A percentile compares a stretch with the other conserved stretches of the same genome.
phyloP scores from a whole-genome alignment of 1,140 invertebrate genomes.

The Cardiocondyla obscurior region DNA sequence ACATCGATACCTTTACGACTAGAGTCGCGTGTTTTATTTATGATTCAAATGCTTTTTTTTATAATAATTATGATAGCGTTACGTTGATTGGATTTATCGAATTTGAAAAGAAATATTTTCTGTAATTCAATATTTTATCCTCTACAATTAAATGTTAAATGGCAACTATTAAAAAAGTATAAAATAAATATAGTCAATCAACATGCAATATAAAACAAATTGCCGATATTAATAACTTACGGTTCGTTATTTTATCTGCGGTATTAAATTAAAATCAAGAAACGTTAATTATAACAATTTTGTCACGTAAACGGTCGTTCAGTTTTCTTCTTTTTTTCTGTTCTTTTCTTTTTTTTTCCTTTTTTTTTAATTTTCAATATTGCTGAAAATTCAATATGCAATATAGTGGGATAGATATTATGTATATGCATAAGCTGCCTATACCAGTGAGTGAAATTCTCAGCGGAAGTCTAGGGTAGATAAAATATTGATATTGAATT shows the following conservation, averaged over 20 bases:
- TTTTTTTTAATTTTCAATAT: slow-evolving; percentile 16
- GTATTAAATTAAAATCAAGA: not conserved
- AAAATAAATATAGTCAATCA: not conserved
- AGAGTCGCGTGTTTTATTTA: not conserved
- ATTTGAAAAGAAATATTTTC: not conserved
- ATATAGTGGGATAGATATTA: not conserved
- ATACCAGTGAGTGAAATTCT: not conserved
- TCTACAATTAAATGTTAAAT: not conserved
- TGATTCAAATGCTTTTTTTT: too few species aligned
- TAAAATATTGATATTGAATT: not conserved
- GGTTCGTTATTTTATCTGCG: not conserved
- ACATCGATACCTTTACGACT: not conserved
- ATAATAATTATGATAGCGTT: too few species aligned
- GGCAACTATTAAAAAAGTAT: slow-evolving; percentile 3
- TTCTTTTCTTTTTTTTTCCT: too few species aligned
- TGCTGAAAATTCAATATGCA: slow-evolving; percentile 20
- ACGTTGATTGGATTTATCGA: not conserved
- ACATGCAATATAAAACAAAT: slow-evolving; percentile 7
- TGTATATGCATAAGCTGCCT: slow-evolving; percentile 37
- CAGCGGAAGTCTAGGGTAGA: not conserved
- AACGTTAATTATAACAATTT: not conserved
- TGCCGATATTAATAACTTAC: not conserved
- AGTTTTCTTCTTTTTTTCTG: too few species aligned
- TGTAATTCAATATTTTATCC: not conserved
- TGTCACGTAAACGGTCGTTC: not conserved